Evolutionary conservation across 2,888 invertebrate species (phyloP).

Genomic region (Oscheius sp.): DNA sequence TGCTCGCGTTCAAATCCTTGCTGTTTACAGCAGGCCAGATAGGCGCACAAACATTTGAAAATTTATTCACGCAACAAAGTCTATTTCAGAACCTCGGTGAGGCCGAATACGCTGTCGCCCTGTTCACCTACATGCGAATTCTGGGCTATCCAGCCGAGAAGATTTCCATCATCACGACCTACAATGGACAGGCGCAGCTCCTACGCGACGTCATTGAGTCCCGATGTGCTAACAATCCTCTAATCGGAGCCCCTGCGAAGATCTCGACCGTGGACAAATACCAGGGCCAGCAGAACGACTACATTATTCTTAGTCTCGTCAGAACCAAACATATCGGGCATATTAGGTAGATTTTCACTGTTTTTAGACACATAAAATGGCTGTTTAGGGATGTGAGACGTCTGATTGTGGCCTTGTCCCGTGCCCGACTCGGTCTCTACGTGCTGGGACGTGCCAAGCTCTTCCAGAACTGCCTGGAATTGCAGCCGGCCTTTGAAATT

Average conservation of each 20-base stretch:
- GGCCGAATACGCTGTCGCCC: constrained; percentile 91
- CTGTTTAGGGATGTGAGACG: constrained; percentile 86
- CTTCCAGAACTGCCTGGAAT: constrained; percentile 95
- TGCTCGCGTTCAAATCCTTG: too few species aligned
- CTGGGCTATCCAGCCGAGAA: constrained; percentile 95
- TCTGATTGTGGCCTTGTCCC: constrained; percentile 95
- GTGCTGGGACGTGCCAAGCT: constrained; percentile 91
- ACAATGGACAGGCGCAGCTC: constrained; percentile 93
- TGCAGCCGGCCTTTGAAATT: constrained; percentile 93
- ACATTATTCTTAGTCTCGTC: constrained; percentile 93
- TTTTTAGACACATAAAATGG: background rate
- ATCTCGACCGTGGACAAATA: constrained; percentile 94
- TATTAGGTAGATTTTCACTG: constrained; percentile 79
- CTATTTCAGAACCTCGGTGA: constrained; percentile 78
- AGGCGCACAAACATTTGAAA: background rate
- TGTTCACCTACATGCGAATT: constrained; percentile 97
- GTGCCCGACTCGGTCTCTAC: constrained; percentile 94
- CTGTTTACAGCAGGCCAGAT: background rate
- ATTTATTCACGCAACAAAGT: background rate
- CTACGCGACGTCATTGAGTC: constrained; percentile 91
- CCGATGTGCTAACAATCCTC: constrained; percentile 91
- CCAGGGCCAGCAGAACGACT: constrained; percentile 99
- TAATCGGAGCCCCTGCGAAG: constrained; percentile 92
- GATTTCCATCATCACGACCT: constrained; percentile 96
- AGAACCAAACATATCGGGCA: constrained; percentile 97